Evolutionary conservation across 2,797 vertebrate species (phyloP), one percentile per base, ranked within the genome.

Genomic region (Epinephelus awoara): DNA sequence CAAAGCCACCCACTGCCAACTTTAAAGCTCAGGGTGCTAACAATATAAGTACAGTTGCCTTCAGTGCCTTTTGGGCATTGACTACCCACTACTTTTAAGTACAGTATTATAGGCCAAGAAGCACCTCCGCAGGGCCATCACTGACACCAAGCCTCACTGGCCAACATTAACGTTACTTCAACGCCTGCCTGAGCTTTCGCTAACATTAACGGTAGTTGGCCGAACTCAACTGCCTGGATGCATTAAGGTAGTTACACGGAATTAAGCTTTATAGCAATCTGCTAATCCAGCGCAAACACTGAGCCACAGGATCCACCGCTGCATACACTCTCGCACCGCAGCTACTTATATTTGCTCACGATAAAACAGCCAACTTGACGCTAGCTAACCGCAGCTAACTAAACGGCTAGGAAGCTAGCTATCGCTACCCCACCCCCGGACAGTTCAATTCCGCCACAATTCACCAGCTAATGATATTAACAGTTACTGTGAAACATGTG

Each of bases 391-490:
- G 63, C 68, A 62, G 89, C 88, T 88, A 88, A 80, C 86, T 75
- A 68, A 80, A 27, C 51, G 65, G 83, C 84, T 89, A 85, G 25
- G 46, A 57, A 47, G 87, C 80, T 88, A 89, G 87, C 89, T 76
- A 44, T 25, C 77, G 80, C 85, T 87, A 94, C 94, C 93, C 91
- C 94, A 94, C 94, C 93, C 93, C 93, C 94, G 87, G 86, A 84
- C 78, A 67, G 66, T 72, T 74, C 62, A 70, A 85, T 87, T 90
- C 83, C 82, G 50, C 84, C 88, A 90, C 77, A 86, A 88, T 87
- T 84, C 27, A 75, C 42, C 64, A 49, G 72, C 69, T 70, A 80
- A 63, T 18, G 25, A 7, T 2, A 42, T 56, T 29, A 52, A 73
- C 58, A 11, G 12, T 52, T 49, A 13, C 7, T 8, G 27, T 50